These are phyloP conservation scores for Congeria kusceri DNA, from an alignment of 2,888 invertebrate species.

Conservation along the genomic window DNA sequence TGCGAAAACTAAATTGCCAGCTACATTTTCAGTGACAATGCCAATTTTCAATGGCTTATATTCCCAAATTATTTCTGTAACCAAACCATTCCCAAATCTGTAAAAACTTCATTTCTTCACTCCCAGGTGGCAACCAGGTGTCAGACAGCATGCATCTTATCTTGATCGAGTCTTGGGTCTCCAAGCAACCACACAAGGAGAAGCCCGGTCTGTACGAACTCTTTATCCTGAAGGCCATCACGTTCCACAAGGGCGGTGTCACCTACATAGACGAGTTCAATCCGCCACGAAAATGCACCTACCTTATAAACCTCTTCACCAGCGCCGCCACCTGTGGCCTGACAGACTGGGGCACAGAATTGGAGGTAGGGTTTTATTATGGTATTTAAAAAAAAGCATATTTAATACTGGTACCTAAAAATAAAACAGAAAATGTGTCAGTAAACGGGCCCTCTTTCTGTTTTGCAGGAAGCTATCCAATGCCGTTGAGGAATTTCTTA, in stretches of 20 bases:
- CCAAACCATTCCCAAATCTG: no score
- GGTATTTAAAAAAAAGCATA: no score
- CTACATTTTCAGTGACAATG: no score
- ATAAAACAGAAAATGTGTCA: no score
- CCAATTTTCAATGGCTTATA: no score
- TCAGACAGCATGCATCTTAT: slow-evolving; percentile 69
- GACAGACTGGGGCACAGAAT: background rate
- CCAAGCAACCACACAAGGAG: slow-evolving; percentile 35
- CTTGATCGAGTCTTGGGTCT: slow-evolving; percentile 66
- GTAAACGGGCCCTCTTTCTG: no score
- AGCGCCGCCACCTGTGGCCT: slow-evolving; percentile 58
- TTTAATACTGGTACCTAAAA: no score
- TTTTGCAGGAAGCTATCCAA: no score
- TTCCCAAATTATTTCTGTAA: no score
- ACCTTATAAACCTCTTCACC: slow-evolving; percentile 68
- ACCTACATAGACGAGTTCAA: slow-evolving; percentile 66
- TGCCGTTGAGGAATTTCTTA: no score
- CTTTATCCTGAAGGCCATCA: slow-evolving; percentile 67
- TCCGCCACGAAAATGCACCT: slow-evolving; percentile 67
- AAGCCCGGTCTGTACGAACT: slow-evolving; percentile 35
- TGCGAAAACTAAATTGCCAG: no score
- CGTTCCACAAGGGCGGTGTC: slow-evolving; percentile 57
- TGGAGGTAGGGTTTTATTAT: background rate
- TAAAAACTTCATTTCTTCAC: no score
- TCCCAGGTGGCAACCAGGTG: slow-evolving; percentile 60